Evolutionary conservation across 92 coral and sea anemone species (phyloP).

Genomic region (Epizoanthus illoricatus): DNA sequence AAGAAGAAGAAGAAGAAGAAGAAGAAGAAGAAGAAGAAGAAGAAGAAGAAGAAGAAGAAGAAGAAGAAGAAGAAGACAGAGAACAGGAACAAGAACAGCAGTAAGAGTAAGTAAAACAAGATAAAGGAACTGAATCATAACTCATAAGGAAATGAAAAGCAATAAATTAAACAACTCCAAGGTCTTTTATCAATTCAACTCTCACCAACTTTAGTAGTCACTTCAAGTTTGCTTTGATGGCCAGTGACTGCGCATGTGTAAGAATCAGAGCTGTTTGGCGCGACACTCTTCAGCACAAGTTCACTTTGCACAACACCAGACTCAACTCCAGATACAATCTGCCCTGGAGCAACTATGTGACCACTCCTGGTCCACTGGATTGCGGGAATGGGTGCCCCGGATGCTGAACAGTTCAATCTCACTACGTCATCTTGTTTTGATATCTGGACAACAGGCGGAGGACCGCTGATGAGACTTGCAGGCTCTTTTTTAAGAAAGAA

Average conservation of each 20-base stretch:
- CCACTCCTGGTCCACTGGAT: background rate
- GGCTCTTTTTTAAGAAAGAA: background rate
- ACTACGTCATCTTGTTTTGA: background rate
- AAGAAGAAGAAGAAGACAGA: no score
- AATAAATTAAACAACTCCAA: background rate
- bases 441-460: background rate
- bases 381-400: background rate
- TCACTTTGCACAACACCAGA: background rate
- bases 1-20: no score
- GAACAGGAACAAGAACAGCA: no score
- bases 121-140: background rate
- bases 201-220: background rate
- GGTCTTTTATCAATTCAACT: background rate
- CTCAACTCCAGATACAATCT: background rate
- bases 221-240: background rate
- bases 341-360: background rate
- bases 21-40: no score
- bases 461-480: background rate
- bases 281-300: background rate
- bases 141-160: background rate
- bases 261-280: constrained; percentile 4
- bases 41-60: no score
- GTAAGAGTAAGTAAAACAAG: no score
- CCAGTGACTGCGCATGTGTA: constrained; percentile 3
- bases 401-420: background rate